phyloP scores from a whole-genome alignment of 2,113 vertebrate species.

The Holacanthus passer region DNA sequence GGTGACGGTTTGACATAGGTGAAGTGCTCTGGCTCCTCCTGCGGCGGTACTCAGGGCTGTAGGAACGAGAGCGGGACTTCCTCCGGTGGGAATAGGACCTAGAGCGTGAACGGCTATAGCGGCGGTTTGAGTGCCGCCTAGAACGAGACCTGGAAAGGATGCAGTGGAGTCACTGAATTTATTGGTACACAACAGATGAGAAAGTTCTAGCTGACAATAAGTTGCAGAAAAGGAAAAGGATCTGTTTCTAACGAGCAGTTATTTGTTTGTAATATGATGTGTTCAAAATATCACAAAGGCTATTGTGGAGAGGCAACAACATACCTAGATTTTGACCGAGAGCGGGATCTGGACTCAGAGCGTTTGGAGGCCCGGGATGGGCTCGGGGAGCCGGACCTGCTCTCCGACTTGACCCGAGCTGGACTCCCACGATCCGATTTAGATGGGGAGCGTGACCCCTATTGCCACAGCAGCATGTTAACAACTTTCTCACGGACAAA shows the following conservation, averaged over 20 bases:
- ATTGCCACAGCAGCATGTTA: conserved; percentile 85
- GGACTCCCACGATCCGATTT: conserved; percentile 94
- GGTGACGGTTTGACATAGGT: conserved; percentile 91
- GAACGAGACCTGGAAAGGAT: conserved; percentile 87
- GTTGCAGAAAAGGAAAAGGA: not conserved
- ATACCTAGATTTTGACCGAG: conserved; percentile 94
- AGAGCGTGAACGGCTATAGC: conserved; percentile 89
- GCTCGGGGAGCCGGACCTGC: conserved; percentile 92
- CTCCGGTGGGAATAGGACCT: conserved; percentile 90
- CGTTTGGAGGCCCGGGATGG: conserved; percentile 90
- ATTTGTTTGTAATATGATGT: not conserved
- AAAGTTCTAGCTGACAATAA: not conserved
- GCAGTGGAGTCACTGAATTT: not conserved
- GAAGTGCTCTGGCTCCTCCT: conserved; percentile 92
- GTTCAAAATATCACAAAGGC: not conserved
- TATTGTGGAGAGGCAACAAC: conserved; percentile 6
- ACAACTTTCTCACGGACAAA: conserved; percentile 40
- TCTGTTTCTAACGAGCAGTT: not conserved
- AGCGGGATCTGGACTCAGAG: conserved; percentile 91
- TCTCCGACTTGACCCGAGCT: conserved; percentile 91
- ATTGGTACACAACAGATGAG: not conserved
- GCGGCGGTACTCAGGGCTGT: conserved; percentile 90
- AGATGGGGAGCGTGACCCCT: conserved; percentile 94
- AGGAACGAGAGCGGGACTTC: conserved; percentile 91
- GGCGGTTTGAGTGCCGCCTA: conserved; percentile 89